Percentiles rank a stretch among this genome's conserved stretches.
phyloP scores from a whole-genome alignment of 2,797 vertebrate genomes.

The Phrynocephalus vlangalii region DNA sequence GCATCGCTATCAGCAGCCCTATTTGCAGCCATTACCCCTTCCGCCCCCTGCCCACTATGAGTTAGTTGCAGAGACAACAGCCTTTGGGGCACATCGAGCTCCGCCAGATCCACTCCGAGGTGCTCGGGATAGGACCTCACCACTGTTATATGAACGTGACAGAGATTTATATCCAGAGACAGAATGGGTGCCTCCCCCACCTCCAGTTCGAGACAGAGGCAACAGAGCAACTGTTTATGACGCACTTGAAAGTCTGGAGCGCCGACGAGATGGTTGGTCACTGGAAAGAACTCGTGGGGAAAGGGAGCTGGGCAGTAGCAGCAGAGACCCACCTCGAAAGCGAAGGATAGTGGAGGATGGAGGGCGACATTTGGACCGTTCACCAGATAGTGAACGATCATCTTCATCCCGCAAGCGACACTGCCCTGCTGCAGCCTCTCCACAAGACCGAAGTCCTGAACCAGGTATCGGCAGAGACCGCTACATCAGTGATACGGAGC shows the following conservation, averaged over 20 bases:
- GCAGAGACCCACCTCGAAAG: conserved; percentile 90
- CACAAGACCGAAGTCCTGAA: conserved; percentile 89
- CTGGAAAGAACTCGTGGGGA: conserved; percentile 89
- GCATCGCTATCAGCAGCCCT: conserved; percentile 95
- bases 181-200: conserved; percentile 89
- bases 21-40: conserved; percentile 93
- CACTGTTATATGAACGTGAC: conserved; percentile 94
- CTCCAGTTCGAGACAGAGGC: conserved; percentile 91
- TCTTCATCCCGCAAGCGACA: conserved; percentile 86
- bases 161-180: conserved; percentile 91
- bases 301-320: conserved; percentile 81
- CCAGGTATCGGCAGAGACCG: conserved; percentile 89
- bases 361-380: conserved; percentile 90
- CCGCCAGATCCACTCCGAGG: conserved; percentile 91
- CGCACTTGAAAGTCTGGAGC: conserved; percentile 91
- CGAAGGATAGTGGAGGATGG: conserved; percentile 89
- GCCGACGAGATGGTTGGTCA: conserved; percentile 94
- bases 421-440: conserved; percentile 76
- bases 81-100: conserved; percentile 86
- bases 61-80: conserved; percentile 90
- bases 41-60: conserved; percentile 88
- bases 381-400: conserved; percentile 92
- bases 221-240: conserved; percentile 89
- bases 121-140: conserved; percentile 91
- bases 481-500: conserved; percentile 91